phyloP scores from a whole-genome alignment of 2,888 invertebrate genomes.

The Philhelius pedissequus region DNA sequence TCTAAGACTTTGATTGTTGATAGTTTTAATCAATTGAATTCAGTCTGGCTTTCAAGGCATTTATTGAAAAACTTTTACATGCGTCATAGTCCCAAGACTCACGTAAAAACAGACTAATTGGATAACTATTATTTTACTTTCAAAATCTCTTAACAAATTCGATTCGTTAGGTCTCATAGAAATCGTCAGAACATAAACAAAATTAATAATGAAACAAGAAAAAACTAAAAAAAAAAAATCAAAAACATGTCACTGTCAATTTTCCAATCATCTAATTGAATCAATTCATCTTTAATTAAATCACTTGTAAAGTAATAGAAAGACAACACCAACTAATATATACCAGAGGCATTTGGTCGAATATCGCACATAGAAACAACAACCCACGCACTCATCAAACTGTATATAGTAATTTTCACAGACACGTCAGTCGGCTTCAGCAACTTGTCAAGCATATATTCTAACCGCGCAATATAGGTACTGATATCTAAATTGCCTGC shows the following conservation, averaged over 20 bases:
- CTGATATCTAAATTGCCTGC: slow-evolving; percentile 59
- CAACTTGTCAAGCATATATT: neutral
- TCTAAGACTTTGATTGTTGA: too few species aligned
- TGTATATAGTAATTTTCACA: slow-evolving; percentile 18
- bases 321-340: neutral
- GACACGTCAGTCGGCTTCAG: neutral
- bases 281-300: slow-evolving; percentile 45
- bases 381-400: neutral
- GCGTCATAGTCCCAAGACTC: too few species aligned
- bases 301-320: slow-evolving; percentile 36
- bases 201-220: neutral
- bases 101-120: too few species aligned
- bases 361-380: neutral
- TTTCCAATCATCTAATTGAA: slow-evolving; percentile 31
- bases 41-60: too few species aligned
- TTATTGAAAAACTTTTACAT: too few species aligned
- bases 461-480: slow-evolving; percentile 5
- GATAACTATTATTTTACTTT: neutral
- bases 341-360: neutral
- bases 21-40: too few species aligned
- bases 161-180: neutral
- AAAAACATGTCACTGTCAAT: slow-evolving; percentile 21
- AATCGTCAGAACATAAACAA: neutral
- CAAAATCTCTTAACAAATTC: neutral
- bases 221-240: neutral